phyloP scores from a whole-genome alignment of 2,797 vertebrate species.

The Kryptolebias ocellatus region DNA sequence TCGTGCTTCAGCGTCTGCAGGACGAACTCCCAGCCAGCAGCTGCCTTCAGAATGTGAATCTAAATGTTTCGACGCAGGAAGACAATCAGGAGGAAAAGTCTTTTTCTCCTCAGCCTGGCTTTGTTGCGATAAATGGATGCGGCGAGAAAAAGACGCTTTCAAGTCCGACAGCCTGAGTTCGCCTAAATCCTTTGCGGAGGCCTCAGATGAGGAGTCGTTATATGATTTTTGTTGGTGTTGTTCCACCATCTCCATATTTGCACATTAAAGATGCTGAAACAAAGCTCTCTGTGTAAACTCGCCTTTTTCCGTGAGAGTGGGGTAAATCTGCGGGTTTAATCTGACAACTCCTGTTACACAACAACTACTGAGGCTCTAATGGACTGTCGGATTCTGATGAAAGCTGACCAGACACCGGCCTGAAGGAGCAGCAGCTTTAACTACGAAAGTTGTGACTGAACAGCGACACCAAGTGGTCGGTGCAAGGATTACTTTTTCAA shows the following conservation, averaged over 20 bases:
- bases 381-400: constrained; percentile 49
- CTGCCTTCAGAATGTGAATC: background rate
- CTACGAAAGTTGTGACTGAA: constrained; percentile 44
- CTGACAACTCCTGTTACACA: constrained; percentile 58
- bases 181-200: constrained; percentile 28
- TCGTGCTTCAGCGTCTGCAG: background rate
- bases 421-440: background rate
- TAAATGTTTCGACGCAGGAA: constrained; percentile 48
- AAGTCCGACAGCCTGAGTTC: constrained; percentile 37
- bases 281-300: background rate
- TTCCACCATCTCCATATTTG: background rate
- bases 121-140: constrained; percentile 55
- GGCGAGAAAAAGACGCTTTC: constrained; percentile 34
- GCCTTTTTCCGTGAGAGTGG: constrained; percentile 20
- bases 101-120: constrained; percentile 23
- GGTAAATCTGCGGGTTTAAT: constrained; percentile 55
- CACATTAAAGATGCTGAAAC: constrained; percentile 8
- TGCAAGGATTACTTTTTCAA: accelerated
- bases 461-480: constrained; percentile 64
- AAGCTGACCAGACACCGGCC: constrained; percentile 39
- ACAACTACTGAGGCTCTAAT: constrained; percentile 47
- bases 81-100: constrained; percentile 28
- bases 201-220: constrained; percentile 26
- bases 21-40: constrained; percentile 17
- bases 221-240: constrained; percentile 18